phyloP scores from a whole-genome alignment of 2,797 vertebrate genomes.

The Lophius americanus region DNA sequence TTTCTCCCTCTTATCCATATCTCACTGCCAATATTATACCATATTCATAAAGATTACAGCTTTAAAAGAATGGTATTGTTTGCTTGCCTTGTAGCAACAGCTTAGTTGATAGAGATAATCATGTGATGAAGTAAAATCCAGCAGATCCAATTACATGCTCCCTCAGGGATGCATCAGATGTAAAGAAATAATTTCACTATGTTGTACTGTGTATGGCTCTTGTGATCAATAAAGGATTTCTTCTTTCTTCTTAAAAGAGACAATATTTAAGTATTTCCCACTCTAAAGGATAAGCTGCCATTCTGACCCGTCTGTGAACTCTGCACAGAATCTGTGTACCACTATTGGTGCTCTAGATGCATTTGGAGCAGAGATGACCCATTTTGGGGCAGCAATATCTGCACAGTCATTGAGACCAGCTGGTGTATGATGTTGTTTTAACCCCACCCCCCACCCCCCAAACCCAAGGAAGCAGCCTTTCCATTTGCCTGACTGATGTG shows the following conservation, averaged over 20 bases:
- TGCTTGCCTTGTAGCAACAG: neutral
- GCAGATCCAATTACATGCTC: too few species aligned
- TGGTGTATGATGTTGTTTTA: slow-evolving; percentile 64
- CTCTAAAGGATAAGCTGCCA: neutral
- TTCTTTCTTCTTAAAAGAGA: neutral
- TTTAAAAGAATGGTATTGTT: neutral
- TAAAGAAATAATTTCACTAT: too few species aligned
- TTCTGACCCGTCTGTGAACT: slow-evolving; percentile 52
- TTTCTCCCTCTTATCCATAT: slow-evolving; percentile 33
- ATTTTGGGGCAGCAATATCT: slow-evolving; percentile 53
- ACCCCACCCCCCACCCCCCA: slow-evolving; percentile 34
- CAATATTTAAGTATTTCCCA: neutral
- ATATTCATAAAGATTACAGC: neutral
- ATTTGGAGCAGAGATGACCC: slow-evolving; percentile 63
- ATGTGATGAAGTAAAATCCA: too few species aligned
- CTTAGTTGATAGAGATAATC: neutral
- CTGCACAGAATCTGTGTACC: slow-evolving; percentile 8
- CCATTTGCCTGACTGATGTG: slow-evolving; percentile 72
- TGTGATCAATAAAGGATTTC: too few species aligned
- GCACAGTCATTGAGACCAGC: slow-evolving; percentile 74
- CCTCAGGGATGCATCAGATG: too few species aligned
- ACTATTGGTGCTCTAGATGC: slow-evolving; percentile 39
- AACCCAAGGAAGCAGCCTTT: slow-evolving; percentile 57
- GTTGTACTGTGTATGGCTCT: too few species aligned
- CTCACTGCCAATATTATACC: neutral